Conservation (phyloP, 1,140 invertebrate genomes). For the Acromyrmex echinatior region DNA sequence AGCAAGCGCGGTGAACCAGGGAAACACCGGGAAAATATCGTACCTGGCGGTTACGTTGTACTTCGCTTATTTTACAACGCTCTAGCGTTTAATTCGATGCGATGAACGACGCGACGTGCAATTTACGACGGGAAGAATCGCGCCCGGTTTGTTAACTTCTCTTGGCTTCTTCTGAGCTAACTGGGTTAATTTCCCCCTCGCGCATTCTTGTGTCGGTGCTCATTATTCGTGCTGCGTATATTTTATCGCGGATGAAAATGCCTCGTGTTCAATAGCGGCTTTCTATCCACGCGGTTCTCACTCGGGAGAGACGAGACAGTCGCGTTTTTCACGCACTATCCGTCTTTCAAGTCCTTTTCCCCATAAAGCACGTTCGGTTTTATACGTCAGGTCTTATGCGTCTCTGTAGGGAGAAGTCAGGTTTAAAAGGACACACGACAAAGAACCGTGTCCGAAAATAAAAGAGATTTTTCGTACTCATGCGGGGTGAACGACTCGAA, state of each 20-base stretch:
- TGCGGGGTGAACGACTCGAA: conserved; percentile 33
- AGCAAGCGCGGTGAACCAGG: background rate
- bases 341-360: conserved; percentile 29
- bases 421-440: conserved; percentile 46
- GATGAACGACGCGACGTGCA: conserved; percentile 39
- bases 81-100: background rate
- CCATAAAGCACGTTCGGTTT: background rate
- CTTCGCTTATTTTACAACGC: conserved; percentile 16
- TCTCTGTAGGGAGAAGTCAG: conserved; percentile 17
- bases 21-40: background rate
- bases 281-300: conserved; percentile 5
- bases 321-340: conserved; percentile 28
- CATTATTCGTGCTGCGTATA: conserved; percentile 29
- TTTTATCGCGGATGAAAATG: conserved; percentile 32
- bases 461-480: conserved; percentile 26
- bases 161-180: conserved; percentile 27
- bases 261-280: background rate
- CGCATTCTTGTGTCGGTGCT: conserved; percentile 2
- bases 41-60: conserved; percentile 3
- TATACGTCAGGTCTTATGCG: background rate
- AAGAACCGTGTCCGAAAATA: conserved; percentile 30
- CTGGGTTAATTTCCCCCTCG: conserved; percentile 38
- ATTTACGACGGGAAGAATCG: conserved; percentile 43
- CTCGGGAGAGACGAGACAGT: conserved; percentile 16
- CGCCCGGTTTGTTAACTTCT: conserved; percentile 53